Conservation (phyloP, 2,113 vertebrate species). For the Pandion haliaetus region DNA sequence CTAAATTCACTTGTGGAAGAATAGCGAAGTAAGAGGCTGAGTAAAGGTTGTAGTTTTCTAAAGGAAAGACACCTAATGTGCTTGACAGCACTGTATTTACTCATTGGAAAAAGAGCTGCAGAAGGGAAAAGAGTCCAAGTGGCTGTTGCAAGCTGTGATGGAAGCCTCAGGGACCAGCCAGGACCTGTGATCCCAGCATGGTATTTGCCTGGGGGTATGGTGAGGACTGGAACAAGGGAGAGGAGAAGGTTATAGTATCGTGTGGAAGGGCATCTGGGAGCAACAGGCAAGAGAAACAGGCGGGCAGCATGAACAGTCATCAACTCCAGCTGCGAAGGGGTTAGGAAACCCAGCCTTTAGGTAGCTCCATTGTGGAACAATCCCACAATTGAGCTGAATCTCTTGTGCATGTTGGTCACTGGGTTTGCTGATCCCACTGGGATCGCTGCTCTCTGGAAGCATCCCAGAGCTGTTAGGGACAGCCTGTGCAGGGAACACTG, state of each 20-base stretch:
- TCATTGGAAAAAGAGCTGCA: neutral
- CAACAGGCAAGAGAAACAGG: rapidly evolving
- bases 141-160: neutral
- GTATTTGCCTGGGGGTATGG: neutral
- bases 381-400: neutral
- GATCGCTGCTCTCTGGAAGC: rapidly evolving
- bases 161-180: neutral
- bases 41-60: neutral
- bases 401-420: rapidly evolving
- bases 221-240: neutral
- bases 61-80: neutral
- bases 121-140: neutral
- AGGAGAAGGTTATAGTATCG: neutral
- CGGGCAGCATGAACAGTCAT: neutral
- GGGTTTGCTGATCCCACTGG: neutral
- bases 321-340: neutral
- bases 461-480: neutral
- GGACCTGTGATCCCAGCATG: neutral
- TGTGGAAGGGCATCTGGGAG: neutral
- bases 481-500: neutral
- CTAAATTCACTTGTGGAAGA: neutral
- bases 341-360: neutral
- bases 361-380: neutral
- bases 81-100: neutral
- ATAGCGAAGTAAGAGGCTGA: neutral